Percentiles rank a stretch among this genome's conserved stretches.
Conservation (phyloP, 2,797 vertebrate genomes). For the Lophura swinhoii region DNA sequence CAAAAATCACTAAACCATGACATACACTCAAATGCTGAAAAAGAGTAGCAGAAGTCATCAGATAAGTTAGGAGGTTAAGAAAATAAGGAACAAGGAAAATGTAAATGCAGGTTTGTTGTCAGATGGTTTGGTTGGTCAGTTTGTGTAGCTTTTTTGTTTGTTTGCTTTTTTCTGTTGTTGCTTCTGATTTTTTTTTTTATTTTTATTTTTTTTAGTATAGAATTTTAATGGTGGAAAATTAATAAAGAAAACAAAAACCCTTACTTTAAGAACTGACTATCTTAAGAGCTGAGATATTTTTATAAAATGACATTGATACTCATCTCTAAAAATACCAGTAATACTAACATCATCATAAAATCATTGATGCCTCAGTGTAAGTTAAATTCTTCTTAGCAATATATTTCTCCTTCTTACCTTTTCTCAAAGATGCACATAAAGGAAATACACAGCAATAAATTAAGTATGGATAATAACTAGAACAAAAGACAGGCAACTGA, state of each 20-base stretch:
- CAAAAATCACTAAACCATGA: no score
- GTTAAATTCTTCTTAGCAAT: not conserved
- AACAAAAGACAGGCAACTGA: no score
- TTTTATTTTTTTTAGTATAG: no score
- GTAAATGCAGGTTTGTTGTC: not conserved
- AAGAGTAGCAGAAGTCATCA: not conserved
- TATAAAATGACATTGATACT: not conserved
- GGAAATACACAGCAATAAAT: not conserved
- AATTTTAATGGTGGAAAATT: not conserved
- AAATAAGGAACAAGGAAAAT: not conserved
- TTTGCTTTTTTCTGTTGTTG: no score
- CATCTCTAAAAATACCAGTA: not conserved
- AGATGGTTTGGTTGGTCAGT: no score
- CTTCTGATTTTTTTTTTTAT: no score
- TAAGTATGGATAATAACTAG: not conserved
- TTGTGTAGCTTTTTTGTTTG: no score
- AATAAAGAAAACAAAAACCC: not conserved
- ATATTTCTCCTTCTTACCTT: not conserved
- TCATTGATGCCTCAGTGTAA: not conserved
- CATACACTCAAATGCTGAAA: not conserved
- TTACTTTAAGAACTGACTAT: not conserved
- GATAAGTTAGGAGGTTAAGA: not conserved
- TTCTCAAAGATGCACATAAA: not conserved
- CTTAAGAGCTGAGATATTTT: not conserved
- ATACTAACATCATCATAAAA: not conserved